Base-by-base conservation (phyloP, 1,140 invertebrate genomes). In the Orius insidiosus region DNA sequence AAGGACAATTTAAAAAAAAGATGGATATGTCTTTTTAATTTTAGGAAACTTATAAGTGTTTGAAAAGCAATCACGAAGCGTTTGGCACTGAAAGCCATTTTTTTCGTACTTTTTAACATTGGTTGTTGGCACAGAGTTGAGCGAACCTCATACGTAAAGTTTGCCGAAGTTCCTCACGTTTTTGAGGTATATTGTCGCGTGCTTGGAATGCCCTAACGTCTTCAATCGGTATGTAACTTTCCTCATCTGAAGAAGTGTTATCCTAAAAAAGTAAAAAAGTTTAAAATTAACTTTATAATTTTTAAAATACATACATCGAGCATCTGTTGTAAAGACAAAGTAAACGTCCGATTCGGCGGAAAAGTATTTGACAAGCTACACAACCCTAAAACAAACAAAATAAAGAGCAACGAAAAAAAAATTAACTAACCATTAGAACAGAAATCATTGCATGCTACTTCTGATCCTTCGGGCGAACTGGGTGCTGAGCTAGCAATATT, bases 151-250 rank as follows among this genome's bases (percentile, higher is more conserved):
- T 74, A 52, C 77, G 74, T 38, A 92, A 64, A 9, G 72, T 85
- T 59, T 86, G 76, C 37, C 87, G 71, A 49, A 92, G 66, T 61
- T 87, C 74, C 55, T 80, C 71, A 45, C 86, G 74, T 66, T 87
- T 76, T 55, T 84, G 75, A 50, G 74, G 74, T 53, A 86, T 71
- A 58, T 82, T 75, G 60, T 78, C 74, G 53, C 76, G 75, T 31
- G 78, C 78, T 65, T 80, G 79, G 57, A 85, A 86, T 62, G 75
- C 71, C 61, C 77, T 64, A 38, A 90, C 79, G 61, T 89, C 86
- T 65, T 89, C 85, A 52, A 78, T 73, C 43, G 85, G 82, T 68
- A 90, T 89, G 67, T 78, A 81, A 70, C 75, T 76, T 54, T 72
- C 65, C 50, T 74, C 72, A 54, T 77, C 82, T 48, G 80, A 81